Conservation (phyloP, 2,113 vertebrate species). For the Acrocephalus arundinaceus region DNA sequence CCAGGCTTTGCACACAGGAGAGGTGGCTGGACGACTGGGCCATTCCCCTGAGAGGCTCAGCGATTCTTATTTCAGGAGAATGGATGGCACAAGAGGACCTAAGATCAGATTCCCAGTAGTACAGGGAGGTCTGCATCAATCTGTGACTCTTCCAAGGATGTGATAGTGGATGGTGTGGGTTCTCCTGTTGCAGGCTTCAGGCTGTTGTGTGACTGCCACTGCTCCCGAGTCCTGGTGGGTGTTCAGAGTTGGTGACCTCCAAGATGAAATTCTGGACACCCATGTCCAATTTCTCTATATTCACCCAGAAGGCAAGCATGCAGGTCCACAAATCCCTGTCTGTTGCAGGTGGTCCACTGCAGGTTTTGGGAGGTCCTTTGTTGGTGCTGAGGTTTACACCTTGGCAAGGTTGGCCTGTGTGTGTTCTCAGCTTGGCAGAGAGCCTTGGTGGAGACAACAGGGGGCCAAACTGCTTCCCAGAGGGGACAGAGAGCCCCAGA, state of each 20-base stretch:
- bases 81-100: neutral
- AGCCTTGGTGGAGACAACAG: neutral
- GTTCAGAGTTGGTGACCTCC: neutral
- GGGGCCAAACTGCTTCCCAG: neutral
- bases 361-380: neutral
- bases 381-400: neutral
- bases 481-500: neutral
- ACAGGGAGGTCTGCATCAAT: neutral
- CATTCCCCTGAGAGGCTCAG: neutral
- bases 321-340: accelerated
- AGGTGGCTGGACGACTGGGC: neutral
- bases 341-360: neutral
- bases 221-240: neutral
- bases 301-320: neutral
- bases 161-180: neutral
- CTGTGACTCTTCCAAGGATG: neutral
- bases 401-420: neutral
- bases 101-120: neutral
- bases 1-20: neutral
- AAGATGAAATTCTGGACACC: neutral
- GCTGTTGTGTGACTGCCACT: neutral
- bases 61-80: neutral
- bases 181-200: neutral
- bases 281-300: accelerated
- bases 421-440: neutral